Base-by-base conservation (phyloP, 2,113 vertebrate genomes). In the Indicator indicator region DNA sequence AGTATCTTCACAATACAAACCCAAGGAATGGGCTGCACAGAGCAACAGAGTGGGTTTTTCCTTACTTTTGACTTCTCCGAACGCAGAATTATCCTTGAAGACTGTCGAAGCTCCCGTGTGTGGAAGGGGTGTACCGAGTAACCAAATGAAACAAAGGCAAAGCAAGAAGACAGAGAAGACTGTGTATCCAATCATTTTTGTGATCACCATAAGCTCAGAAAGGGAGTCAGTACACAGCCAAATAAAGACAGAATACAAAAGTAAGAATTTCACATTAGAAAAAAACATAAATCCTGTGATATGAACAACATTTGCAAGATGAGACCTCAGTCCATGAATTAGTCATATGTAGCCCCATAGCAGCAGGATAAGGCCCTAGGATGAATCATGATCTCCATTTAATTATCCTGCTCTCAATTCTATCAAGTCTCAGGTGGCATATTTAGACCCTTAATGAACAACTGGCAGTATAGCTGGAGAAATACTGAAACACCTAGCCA, bases 91-190 rank as follows among this genome's bases (percentile, higher is more conserved):
- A 60, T 7, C 19, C 40, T 54, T 46, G 23, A 56, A 70, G 19
- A 19, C 21, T 16, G 18, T 12, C 82, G n/a, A 69, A 64, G 32
- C 11, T 86, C 33, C 54, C n/a, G 9, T 2, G 1, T 9, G 12
- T 1, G 33, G 64, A 77, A 6, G 1, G 24, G 24, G 16, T 0
- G 0, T 5, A 46, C 0, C 24, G 82, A 75, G 12, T 5, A 69
- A 80, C 8, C 17, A 81, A 54, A n/a, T 2, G 3, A 74, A n/a
- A 33, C 14, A 27, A 2, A 86, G 78, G 15, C 26, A 13, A 82
- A 73, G 36, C 19, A 54, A 62, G 38, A 69, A 6, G 23, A 40
- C 8, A 42, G 26, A 79, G 17, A 2, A 50, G 4, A 44, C 3
- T 10, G 9, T 1, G 0, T 16, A 36, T 33, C 50, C 54, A 70